Evolutionary conservation across 2,888 invertebrate species (phyloP), one percentile per base, ranked within the genome.

Genomic region (Drosophila nigricruria): DNA sequence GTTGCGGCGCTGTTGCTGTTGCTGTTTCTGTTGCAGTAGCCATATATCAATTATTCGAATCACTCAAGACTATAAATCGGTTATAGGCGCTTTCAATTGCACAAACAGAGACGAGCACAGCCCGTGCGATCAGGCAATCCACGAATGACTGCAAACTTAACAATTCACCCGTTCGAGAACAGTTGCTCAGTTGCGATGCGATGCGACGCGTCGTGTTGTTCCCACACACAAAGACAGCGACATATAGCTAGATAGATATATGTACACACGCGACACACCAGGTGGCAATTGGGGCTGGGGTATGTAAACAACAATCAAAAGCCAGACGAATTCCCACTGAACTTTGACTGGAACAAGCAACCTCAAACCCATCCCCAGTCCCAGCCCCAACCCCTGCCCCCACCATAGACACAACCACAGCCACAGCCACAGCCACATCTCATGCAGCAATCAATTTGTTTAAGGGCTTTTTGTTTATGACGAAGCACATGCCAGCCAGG

Each of bases 401-500:
- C n/a, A n/a, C n/a, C n/a, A n/a, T n/a, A n/a, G n/a, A n/a, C n/a
- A 14, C 34, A 34, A 5, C 34, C 34, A 3, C 34, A 36, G 3
- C 42, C 1, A 9, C 50, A 27, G 2, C 42, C 25, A 2, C 27
- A 56, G 12, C 47, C 65, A 42, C 53, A 66, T 30, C 20, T 65
- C 52, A 56, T 38, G 53, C 42, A 47, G 58, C 45, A 42, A 60
- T 65, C 62, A 69, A 69, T 74, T 70, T 73, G 73, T 69, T 87
- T 82, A 81, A 53, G 75, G 67, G 70, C 63, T 50, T 72, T 78
- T 76, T 80, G 80, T 79, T 80, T 79, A 80, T 59, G 64, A 56
- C 47, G 49, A 20, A 34, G 58, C 73, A 52, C 20, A 45, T 59
- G 63, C 70, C 56, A 65, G 56, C 47, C 43, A 42, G 63, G 43